Base-by-base conservation (phyloP, 2,113 vertebrate genomes). In the Cairina moschata region DNA sequence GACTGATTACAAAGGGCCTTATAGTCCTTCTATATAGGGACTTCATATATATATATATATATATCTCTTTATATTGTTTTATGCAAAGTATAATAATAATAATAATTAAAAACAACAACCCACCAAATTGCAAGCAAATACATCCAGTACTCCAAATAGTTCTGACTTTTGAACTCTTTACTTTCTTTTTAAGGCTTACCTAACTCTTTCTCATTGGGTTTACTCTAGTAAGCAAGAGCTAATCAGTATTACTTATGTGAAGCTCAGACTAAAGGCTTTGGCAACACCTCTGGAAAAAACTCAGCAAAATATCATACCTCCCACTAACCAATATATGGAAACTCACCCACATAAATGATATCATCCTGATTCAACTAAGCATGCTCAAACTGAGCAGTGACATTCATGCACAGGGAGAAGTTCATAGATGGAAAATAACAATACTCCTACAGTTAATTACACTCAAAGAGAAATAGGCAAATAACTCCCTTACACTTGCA, bases 251-350 rank as follows among this genome's bases (percentile, higher is more conserved):
- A 85, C 36, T 96, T 96, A 58, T 73, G 89, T 28, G 28, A 83
- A 97, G 90, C 63, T 96, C 83, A 92, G 71, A 96, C 40, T 59
- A 96, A 92, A 81, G 55, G 88, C 58, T 96, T 86, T 96, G 94
- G 83, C 85, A 97, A 83, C 74, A 92, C 74, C 87, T 66, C 76
- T 78, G 86, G 92, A 94, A 88, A 94, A 95, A 82, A 86, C 91
- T 94, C 91, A 97, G 96, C 93, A 96, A 97, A 97, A 97, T 95
- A 96, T 82, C 91, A 96, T 82, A 73, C 86, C 73, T 97, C 96
- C 94, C 48, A 95, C 93, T 96, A 98, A 95, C 86, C 83, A 88
- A 92, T 95, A 95, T 83, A 96, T 93, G 81, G 91, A 93, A 96
- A 96, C 68, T 96, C 94, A 95, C 91, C 95, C 96, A 96, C 83